These are phyloP conservation scores for Cydia fagiglandana DNA, from an alignment of 1,140 invertebrate genomes.

Conservation along the genomic window DNA sequence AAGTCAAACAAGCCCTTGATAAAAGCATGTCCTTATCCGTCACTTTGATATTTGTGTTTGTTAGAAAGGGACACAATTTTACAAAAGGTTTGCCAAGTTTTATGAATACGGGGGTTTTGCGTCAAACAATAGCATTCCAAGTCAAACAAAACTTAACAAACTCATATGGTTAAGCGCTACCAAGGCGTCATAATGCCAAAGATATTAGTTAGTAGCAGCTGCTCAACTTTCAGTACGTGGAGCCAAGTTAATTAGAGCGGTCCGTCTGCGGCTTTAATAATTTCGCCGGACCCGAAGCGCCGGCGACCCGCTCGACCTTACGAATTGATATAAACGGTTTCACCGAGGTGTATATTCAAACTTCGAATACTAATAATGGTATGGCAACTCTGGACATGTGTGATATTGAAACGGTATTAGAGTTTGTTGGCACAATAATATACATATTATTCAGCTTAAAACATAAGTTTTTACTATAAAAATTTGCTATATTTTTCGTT, in stretches of 20 bases:
- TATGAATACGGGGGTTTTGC: background rate
- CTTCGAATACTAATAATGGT: conserved; percentile 25
- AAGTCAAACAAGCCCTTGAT: no score
- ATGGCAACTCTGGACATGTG: conserved; percentile 11
- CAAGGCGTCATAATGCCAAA: conserved; percentile 42
- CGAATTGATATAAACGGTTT: conserved; percentile 62
- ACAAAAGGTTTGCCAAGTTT: no score
- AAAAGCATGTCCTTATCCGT: no score
- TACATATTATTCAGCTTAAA: no score
- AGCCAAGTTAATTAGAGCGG: conserved; percentile 68
- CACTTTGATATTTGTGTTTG: no score
- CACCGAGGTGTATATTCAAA: conserved; percentile 26
- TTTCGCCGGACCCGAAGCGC: conserved; percentile 39
- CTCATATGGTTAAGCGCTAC: conserved; percentile 34
- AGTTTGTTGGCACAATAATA: no score
- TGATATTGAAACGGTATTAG: no score
- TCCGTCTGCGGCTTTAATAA: conserved; percentile 64
- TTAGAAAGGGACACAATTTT: no score
- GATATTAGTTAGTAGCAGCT: conserved; percentile 57
- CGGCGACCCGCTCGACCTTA: conserved; percentile 48
- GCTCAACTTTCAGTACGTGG: conserved; percentile 49
- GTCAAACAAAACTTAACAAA: background rate
- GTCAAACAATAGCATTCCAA: background rate
- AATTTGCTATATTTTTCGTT: no score
- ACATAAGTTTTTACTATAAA: no score